Evolutionary conservation across 2,113 vertebrate species (phyloP).

Genomic region (Sminthopsis crassicaudata): DNA sequence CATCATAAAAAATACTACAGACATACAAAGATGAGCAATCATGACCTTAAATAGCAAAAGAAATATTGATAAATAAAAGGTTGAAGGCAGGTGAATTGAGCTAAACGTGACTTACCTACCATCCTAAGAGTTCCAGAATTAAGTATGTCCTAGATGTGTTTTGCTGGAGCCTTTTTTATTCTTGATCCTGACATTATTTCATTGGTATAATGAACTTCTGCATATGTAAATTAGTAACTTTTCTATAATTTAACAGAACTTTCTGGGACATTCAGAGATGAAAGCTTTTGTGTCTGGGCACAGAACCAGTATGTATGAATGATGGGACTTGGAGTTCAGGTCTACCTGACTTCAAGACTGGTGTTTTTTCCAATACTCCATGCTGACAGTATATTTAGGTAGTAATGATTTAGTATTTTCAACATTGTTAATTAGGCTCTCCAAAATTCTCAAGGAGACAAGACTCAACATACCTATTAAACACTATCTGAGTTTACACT

Average conservation of each 20-base stretch:
- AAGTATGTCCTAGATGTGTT: neutral
- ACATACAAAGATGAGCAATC: neutral
- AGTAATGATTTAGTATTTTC: neutral
- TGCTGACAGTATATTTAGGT: neutral
- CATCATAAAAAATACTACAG: neutral
- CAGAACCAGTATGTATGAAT: neutral
- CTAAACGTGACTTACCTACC: neutral
- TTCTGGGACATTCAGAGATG: neutral
- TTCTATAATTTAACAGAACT: neutral
- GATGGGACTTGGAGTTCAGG: neutral
- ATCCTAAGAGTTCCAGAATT: conserved; percentile 3
- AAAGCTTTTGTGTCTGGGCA: neutral
- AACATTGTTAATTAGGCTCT: neutral
- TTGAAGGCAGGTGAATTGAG: neutral
- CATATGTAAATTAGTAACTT: neutral
- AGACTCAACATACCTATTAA: neutral
- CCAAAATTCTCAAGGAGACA: neutral
- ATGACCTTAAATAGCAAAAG: neutral
- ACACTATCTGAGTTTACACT: neutral
- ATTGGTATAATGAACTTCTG: neutral
- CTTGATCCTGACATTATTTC: neutral
- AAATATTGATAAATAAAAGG: neutral
- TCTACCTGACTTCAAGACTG: neutral
- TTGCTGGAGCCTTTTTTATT: neutral
- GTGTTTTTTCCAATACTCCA: neutral